phyloP scores from a whole-genome alignment of 2,113 vertebrate genomes.

The Phasianus colchicus region DNA sequence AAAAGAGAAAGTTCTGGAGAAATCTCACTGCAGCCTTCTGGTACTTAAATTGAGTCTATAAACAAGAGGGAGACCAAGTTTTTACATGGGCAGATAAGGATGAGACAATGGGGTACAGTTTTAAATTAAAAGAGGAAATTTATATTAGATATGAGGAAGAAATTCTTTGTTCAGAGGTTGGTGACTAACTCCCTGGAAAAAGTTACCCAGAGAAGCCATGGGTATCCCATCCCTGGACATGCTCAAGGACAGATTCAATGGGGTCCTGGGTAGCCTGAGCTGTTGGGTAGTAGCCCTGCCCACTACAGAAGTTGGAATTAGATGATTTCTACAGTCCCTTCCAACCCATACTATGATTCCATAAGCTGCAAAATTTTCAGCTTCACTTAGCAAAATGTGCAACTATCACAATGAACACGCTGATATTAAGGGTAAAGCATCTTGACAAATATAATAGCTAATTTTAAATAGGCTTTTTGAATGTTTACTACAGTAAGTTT shows the following conservation, averaged over 20 bases:
- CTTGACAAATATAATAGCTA: neutral
- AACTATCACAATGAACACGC: neutral
- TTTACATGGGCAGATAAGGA: too few relatives aligned
- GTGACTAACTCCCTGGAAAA: neutral
- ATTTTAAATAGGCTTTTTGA: neutral
- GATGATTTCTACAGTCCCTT: neutral
- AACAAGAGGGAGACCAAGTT: too few relatives aligned
- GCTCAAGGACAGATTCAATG: neutral
- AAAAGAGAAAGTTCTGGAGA: too few relatives aligned
- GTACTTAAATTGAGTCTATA: too few relatives aligned
- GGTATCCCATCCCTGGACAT: neutral
- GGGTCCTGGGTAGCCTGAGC: neutral
- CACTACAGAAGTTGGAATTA: neutral
- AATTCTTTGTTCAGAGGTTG: neutral
- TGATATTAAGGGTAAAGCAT: neutral
- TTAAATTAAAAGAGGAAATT: neutral
- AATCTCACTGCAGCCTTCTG: too few relatives aligned
- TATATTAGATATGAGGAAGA: neutral
- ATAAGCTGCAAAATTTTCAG: neutral
- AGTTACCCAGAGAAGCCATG: neutral
- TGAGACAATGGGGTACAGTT: neutral
- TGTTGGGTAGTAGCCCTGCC: neutral
- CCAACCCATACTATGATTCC: neutral
- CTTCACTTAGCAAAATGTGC: neutral
- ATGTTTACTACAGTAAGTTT: neutral